phyloP scores from a whole-genome alignment of 2,113 vertebrate species.

The Raja brachyura region DNA sequence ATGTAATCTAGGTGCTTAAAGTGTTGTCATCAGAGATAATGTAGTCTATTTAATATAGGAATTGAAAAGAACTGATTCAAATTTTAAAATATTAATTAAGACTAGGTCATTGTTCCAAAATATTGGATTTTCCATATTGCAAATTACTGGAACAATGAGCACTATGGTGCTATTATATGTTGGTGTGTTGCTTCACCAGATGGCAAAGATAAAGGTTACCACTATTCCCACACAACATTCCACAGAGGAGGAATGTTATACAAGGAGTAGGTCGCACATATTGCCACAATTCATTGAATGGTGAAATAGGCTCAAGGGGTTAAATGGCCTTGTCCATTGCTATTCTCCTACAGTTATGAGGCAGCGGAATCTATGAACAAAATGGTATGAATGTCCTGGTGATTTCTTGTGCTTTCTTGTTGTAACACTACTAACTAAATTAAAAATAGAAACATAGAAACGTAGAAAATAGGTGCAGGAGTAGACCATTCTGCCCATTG shows the following conservation, averaged over 20 bases:
- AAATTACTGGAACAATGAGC: not conserved
- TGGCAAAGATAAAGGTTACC: not conserved
- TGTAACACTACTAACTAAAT: not conserved
- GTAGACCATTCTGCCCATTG: too few species aligned
- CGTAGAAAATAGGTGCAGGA: too few species aligned
- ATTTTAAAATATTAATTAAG: not conserved
- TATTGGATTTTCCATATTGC: too few species aligned
- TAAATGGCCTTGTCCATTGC: too few species aligned
- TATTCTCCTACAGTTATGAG: too few species aligned
- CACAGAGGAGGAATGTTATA: too few species aligned
- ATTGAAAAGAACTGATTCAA: not conserved
- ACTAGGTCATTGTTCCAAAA: not conserved
- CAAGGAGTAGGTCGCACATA: too few species aligned
- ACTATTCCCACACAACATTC: not conserved
- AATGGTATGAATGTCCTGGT: not conserved
- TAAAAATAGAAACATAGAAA: not conserved
- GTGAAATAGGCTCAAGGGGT: too few species aligned
- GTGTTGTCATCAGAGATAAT: not conserved
- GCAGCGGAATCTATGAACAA: not conserved
- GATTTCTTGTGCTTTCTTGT: not conserved
- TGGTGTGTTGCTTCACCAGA: not conserved
- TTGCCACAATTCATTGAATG: too few species aligned
- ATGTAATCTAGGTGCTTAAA: not conserved
- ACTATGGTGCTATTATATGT: not conserved
- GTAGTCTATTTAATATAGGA: not conserved